phyloP scores from a whole-genome alignment of 1,140 invertebrate species.

The Pogonomyrmex barbatus region DNA sequence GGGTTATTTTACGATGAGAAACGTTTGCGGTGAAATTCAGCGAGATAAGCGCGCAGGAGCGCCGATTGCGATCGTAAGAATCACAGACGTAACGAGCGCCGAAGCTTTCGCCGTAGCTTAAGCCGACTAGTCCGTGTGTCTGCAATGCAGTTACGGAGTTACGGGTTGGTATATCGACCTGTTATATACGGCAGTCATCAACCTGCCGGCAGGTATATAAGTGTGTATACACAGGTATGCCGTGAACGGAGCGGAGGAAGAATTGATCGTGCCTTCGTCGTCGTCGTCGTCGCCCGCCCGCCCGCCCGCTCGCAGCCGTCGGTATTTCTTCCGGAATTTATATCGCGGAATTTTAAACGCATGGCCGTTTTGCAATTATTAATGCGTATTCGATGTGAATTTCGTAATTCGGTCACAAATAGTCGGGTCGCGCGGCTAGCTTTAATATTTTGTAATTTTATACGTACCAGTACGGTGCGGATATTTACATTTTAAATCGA shows the following conservation, averaged over 20 bases:
- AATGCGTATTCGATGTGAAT: conserved; percentile 37
- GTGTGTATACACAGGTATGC: conserved; percentile 70
- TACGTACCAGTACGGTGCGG: not conserved
- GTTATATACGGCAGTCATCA: conserved; percentile 81
- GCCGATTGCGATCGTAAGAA: conserved; percentile 13
- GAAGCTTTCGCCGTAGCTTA: conserved; percentile 48
- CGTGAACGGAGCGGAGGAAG: conserved; percentile 55
- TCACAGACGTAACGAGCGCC: conserved; percentile 27
- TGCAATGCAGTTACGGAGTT: conserved; percentile 82
- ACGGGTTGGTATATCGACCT: conserved; percentile 81
- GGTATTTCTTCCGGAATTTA: conserved; percentile 49
- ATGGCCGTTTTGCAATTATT: conserved; percentile 9
- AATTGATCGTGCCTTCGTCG: conserved; percentile 74
- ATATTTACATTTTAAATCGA: conserved; percentile 22
- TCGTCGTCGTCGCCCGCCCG: not conserved
- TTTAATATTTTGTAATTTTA: conserved; percentile 44
- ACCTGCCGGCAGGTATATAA: conserved; percentile 75
- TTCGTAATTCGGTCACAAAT: conserved; percentile 15
- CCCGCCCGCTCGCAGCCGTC: not conserved
- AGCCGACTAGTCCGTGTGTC: conserved; percentile 66
- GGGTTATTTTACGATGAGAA: conserved; percentile 14
- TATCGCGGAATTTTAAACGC: conserved; percentile 34
- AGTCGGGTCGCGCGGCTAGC: not conserved
- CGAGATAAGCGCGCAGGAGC: not conserved
- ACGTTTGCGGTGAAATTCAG: not conserved